Evolutionary conservation across 2,888 invertebrate genomes (phyloP).

Genomic region (Rhingia campestris): DNA sequence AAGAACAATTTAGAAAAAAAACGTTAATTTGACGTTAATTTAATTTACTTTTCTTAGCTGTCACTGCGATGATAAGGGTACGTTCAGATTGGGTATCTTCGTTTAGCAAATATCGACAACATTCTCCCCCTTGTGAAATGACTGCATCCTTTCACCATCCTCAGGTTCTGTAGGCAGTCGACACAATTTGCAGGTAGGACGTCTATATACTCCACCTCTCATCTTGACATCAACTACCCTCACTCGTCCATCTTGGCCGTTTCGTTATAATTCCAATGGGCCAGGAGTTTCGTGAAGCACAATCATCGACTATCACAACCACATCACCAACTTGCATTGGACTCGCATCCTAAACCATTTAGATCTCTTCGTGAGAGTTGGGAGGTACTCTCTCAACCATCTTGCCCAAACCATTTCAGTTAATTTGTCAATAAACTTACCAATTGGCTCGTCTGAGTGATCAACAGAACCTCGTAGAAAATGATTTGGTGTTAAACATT

Average conservation of each 20-base stretch:
- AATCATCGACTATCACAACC: background rate
- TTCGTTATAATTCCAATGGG: background rate
- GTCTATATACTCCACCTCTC: background rate
- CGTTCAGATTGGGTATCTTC: too few species aligned
- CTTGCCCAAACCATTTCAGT: background rate
- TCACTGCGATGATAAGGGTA: too few species aligned
- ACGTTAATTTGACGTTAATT: too few species aligned
- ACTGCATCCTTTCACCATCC: background rate
- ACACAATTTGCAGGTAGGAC: background rate
- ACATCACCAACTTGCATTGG: constrained; percentile 1
- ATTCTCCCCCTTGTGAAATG: background rate
- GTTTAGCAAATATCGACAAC: too few species aligned
- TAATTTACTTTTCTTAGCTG: too few species aligned
- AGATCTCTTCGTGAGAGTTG: too few species aligned
- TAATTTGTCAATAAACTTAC: background rate
- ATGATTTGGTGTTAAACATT: constrained; percentile 1
- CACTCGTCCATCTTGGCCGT: too few species aligned
- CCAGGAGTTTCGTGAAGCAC: constrained; percentile 2
- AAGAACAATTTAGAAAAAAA: too few species aligned
- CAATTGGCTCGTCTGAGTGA: background rate
- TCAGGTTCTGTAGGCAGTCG: constrained; percentile 6
- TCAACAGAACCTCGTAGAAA: background rate
- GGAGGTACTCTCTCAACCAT: background rate
- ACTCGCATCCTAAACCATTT: background rate
- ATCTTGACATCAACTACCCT: too few species aligned